Conservation (phyloP, 2,888 invertebrate genomes). For the Bembecia ichneumoniformis region DNA sequence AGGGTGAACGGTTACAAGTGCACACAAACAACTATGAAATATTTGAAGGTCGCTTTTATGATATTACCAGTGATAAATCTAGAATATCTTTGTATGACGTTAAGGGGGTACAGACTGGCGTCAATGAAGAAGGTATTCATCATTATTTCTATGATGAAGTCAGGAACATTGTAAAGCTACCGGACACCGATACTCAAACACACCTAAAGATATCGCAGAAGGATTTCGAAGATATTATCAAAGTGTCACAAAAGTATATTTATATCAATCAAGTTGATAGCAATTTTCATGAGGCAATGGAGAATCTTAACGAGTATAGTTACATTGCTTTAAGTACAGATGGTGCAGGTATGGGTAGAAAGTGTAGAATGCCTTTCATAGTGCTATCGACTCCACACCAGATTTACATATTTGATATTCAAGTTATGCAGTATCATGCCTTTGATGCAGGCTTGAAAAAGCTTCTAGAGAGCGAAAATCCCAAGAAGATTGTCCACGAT, state of each 20-base stretch:
- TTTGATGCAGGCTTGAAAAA: conserved; percentile 65
- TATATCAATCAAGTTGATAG: conserved; percentile 64
- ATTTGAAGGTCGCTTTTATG: conserved; percentile 58
- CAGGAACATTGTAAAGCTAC: conserved; percentile 50
- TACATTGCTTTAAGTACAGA: conserved; percentile 56
- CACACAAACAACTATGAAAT: conserved; percentile 56
- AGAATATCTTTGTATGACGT: conserved; percentile 59
- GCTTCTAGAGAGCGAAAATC: conserved; percentile 49
- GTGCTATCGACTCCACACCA: conserved; percentile 55
- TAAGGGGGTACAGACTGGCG: conserved; percentile 43
- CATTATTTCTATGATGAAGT: conserved; percentile 60
- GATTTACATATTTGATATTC: conserved; percentile 64
- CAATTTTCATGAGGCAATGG: conserved; percentile 50
- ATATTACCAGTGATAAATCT: conserved; percentile 55
- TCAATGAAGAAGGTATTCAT: conserved; percentile 41
- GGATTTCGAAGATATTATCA: conserved; percentile 54
- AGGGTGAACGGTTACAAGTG: conserved; percentile 63
- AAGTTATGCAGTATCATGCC: conserved; percentile 61
- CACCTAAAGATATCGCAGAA: conserved; percentile 52
- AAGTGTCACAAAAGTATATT: conserved; percentile 51
- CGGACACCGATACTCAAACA: conserved; percentile 36
- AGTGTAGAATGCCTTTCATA: conserved; percentile 62
- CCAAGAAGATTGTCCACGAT: conserved; percentile 74
- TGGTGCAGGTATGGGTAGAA: conserved; percentile 63
- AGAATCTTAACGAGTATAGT: conserved; percentile 42